A percentile compares a stretch with the other conserved stretches of the same genome.
Conservation (phyloP, 1,140 invertebrate genomes). For the Chelonus insularis region DNA sequence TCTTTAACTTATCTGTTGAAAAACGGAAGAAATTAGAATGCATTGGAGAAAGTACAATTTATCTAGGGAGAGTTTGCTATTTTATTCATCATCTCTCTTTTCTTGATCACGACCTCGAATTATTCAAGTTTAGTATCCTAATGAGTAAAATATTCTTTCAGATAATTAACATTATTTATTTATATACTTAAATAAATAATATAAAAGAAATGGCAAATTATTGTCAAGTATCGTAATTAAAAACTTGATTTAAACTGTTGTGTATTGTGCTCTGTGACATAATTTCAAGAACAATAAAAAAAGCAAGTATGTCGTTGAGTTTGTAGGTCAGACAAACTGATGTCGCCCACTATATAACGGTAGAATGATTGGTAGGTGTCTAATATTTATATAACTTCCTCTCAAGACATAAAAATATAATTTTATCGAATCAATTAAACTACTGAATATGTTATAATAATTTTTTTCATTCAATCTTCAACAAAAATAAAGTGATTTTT, state of each 20-base stretch:
- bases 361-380: constrained; percentile 22
- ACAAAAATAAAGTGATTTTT: too few relatives aligned
- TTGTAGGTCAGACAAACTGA: constrained; percentile 24
- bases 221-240: too few relatives aligned
- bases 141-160: too few relatives aligned
- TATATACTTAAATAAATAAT: too few relatives aligned
- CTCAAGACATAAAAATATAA: too few relatives aligned
- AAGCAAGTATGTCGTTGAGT: constrained; percentile 22
- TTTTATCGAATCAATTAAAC: too few relatives aligned
- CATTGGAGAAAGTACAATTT: constrained; percentile 16
- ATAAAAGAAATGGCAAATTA: too few relatives aligned
- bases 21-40: neutral
- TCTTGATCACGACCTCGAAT: constrained; percentile 48
- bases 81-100: constrained; percentile 23
- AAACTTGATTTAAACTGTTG: neutral
- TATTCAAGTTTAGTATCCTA: constrained; percentile 43
- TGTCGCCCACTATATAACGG: constrained; percentile 25
- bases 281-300: constrained; percentile 18
- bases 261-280: constrained; percentile 22
- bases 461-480: too few relatives aligned
- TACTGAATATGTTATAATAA: too few relatives aligned
- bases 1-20: neutral
- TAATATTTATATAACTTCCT: constrained; percentile 12
- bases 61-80: constrained; percentile 23
- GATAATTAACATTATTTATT: too few relatives aligned